Evolutionary conservation across 2,888 invertebrate species (phyloP).

Genomic region (Caenorhabditis sp.): DNA sequence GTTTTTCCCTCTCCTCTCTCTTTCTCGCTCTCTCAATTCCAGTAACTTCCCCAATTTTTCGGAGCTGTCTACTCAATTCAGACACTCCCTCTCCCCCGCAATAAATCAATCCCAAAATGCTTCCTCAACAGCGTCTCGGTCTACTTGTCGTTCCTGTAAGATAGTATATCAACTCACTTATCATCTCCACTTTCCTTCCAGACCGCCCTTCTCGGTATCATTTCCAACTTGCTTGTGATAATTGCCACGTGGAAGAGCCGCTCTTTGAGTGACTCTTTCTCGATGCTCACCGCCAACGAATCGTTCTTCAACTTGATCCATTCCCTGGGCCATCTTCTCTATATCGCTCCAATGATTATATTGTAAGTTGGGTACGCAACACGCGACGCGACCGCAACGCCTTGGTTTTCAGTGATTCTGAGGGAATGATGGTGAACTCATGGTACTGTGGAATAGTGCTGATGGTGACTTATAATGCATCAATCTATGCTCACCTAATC

Average conservation of each 20-base stretch:
- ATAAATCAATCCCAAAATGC: too few relatives aligned
- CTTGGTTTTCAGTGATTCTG: slow-evolving; percentile 16
- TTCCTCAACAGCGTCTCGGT: too few relatives aligned
- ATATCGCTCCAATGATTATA: slow-evolving; percentile 14
- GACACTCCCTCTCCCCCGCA: too few relatives aligned
- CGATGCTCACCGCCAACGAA: slow-evolving; percentile 28
- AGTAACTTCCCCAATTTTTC: too few relatives aligned
- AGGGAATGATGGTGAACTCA: not conserved
- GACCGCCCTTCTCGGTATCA: not conserved
- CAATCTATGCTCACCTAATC: slow-evolving; percentile 9
- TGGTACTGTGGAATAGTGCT: not conserved
- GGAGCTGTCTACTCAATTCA: too few relatives aligned
- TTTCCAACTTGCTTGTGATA: slow-evolving; percentile 9
- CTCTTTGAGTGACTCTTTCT: slow-evolving; percentile 22
- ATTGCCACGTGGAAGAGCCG: slow-evolving; percentile 3
- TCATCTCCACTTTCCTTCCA: too few relatives aligned
- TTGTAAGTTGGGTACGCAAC: slow-evolving; percentile 29
- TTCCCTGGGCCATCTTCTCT: not conserved
- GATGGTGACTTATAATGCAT: not conserved
- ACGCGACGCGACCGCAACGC: too few relatives aligned
- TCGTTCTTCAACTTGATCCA: slow-evolving; percentile 10
- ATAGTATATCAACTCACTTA: not conserved
- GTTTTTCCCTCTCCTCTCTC: too few relatives aligned
- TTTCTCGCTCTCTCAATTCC: too few relatives aligned
- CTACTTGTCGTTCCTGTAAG: too few relatives aligned